Evolutionary conservation across 2,888 invertebrate species (phyloP), one percentile per base, ranked within the genome.

Genomic region (Mellilla xanthometata): DNA sequence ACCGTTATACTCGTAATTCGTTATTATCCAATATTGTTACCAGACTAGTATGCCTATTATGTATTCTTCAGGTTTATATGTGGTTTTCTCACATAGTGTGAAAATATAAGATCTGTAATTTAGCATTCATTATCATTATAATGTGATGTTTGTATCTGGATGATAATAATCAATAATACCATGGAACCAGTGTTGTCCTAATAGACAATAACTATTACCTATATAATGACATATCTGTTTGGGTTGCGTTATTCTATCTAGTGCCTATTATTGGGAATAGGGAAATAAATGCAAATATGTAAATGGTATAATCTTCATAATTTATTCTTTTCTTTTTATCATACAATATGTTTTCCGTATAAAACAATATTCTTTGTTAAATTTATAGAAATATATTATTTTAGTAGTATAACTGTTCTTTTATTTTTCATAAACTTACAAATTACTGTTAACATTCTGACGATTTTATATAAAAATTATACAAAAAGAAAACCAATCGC

Each of bases 281-380:
- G 27, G 11, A 73, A 82, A 81, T 77, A 51, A 85, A 87, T 83
- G 65, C 54, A 69, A 64, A 61, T 61, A 62, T 65, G 70, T 46
- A 76, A 84, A 85, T 84, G 80, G 85, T 88, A 88, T 87, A 88
- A 84, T 84, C 83, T 85, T 87, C 80, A 86, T 88, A 87, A 82
- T 89, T 88, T 88, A 89, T 87, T 88, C 78, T 78, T 72, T 82
- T 77, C 81, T 72, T 70, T 68, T 72, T 76, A 77, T 84, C 69
- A 85, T 88, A 88, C 87, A 88, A 83, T 87, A 88, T 81, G 85
- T 82, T 81, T 82, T 81, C 81, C 80, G 83, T 89, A 89, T 83
- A 89, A 89, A 89, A 89, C 87, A 87, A 88, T 89, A 86, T 84
- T 83, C 83, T 88, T 87, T 88, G 87, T 89, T 88, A 89, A 83